These are phyloP conservation scores for Mesorhabditis sp. DNA, from an alignment of 2,888 invertebrate genomes.

Conservation along the genomic window DNA sequence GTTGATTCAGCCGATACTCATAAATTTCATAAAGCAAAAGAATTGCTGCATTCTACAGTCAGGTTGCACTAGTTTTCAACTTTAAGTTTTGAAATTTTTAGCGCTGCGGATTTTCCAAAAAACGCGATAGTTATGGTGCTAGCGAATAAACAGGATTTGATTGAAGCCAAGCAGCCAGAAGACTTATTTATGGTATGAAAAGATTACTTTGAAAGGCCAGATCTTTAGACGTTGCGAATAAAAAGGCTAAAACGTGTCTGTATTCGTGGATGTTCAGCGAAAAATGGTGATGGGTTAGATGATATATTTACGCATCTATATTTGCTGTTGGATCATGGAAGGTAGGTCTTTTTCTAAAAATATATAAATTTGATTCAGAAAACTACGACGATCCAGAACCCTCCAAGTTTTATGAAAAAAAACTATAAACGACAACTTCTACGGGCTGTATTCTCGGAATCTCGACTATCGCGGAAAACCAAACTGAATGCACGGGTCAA, in stretches of 20 bases:
- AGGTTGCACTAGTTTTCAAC: neutral
- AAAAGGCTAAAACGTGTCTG: neutral
- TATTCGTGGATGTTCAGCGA: slow-evolving; percentile 5
- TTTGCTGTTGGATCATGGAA: neutral
- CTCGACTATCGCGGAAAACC: neutral
- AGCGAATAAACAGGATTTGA: slow-evolving; percentile 1
- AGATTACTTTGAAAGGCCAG: neutral
- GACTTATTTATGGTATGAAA: neutral
- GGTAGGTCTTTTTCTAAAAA: neutral
- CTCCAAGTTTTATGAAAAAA: neutral
- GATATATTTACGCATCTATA: neutral
- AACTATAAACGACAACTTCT: neutral
- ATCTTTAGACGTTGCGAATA: neutral
- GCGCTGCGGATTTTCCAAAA: neutral
- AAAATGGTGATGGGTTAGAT: neutral
- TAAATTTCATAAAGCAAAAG: neutral
- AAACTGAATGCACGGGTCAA: neutral
- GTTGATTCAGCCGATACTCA: neutral
- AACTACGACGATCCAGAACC: neutral
- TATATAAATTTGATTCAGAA: neutral
- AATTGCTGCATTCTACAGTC: neutral
- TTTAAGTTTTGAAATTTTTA: neutral
- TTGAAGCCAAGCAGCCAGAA: neutral
- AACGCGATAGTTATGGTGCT: slow-evolving; percentile 4
- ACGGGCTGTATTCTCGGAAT: too few relatives aligned